phyloP scores from a whole-genome alignment of 2,797 vertebrate genomes.

The Tauraco hartlaubi region DNA sequence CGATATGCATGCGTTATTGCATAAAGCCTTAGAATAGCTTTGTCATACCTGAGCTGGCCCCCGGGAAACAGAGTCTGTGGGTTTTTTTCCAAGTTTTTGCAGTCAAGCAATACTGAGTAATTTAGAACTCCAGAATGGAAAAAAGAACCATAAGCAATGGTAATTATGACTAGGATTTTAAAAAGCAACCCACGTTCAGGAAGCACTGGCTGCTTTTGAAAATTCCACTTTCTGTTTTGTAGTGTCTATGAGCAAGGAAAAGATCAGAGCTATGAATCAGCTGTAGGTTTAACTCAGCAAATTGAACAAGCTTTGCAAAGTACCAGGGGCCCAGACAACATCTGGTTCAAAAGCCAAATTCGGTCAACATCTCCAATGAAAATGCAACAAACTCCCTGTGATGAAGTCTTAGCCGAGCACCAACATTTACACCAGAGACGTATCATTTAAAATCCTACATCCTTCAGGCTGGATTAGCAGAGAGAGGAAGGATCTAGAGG shows the following conservation, averaged over 20 bases:
- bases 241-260: neutral
- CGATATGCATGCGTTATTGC: neutral
- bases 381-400: neutral
- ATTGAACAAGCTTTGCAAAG: slow-evolving; percentile 22
- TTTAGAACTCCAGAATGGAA: neutral
- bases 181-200: neutral
- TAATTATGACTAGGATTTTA: neutral
- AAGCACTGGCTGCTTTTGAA: neutral
- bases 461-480: neutral
- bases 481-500: neutral
- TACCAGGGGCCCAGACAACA: neutral
- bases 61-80: neutral
- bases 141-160: neutral
- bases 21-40: neutral
- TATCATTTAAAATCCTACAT: neutral
- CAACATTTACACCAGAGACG: neutral
- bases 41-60: neutral
- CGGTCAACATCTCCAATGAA: neutral
- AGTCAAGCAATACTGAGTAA: neutral
- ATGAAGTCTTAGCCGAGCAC: neutral
- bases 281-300: slow-evolving; percentile 13
- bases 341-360: slow-evolving; percentile 25
- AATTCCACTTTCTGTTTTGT: slow-evolving; percentile 24
- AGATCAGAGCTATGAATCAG: slow-evolving; percentile 25
- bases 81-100: neutral